A percentile compares a stretch with the other conserved stretches of the same genome.
These are phyloP conservation scores for Myioborus melanocephalus DNA, from an alignment of 2,797 vertebrate genomes.

Conservation along the genomic window DNA sequence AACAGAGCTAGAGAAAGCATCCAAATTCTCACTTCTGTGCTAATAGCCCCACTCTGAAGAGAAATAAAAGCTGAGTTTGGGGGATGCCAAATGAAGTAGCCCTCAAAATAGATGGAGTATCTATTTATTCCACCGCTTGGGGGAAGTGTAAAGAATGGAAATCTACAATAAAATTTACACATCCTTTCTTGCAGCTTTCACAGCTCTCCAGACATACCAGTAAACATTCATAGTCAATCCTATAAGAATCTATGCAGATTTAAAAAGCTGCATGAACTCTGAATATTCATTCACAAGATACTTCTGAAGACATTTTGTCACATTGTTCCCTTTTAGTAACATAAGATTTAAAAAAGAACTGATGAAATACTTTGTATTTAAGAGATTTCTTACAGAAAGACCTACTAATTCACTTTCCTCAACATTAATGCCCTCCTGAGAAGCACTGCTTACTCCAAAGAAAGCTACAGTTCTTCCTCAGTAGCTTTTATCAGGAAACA, in stretches of 20 bases:
- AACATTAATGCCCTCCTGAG: background rate
- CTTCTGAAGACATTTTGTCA: background rate
- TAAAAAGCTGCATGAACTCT: background rate
- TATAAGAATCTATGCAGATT: background rate
- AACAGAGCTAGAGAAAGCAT: background rate
- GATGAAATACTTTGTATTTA: background rate
- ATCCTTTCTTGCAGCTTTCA: background rate
- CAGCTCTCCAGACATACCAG: slow-evolving; percentile 1
- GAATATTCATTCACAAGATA: background rate
- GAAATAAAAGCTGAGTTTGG: background rate
- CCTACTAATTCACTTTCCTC: background rate
- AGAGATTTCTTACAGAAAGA: background rate
- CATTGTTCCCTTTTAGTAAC: background rate
- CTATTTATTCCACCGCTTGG: background rate
- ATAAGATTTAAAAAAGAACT: background rate
- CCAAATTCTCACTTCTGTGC: background rate
- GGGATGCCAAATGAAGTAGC: background rate
- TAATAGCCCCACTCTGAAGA: background rate
- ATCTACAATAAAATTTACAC: background rate
- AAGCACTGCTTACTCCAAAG: background rate
- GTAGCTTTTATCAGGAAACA: background rate
- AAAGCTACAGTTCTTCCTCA: background rate
- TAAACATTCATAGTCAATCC: background rate
- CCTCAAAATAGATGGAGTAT: background rate
- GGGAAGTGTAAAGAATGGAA: background rate